Percentiles rank a stretch among this genome's conserved stretches.
These are phyloP conservation scores for Capromys pilorides DNA, from an alignment of 2,797 vertebrate genomes.

Conservation along the genomic window DNA sequence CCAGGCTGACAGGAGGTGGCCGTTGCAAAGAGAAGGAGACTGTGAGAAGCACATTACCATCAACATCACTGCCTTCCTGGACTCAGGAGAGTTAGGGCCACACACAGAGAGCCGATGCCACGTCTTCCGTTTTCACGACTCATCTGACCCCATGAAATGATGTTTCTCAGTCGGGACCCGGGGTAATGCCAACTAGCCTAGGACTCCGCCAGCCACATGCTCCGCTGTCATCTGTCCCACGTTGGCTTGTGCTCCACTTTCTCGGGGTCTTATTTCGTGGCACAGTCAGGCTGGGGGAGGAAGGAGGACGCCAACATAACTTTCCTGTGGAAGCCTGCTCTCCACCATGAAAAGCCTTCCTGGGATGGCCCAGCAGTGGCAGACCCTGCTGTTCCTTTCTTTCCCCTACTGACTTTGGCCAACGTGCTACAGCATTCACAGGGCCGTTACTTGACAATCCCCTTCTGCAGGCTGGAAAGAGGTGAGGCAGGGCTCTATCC, in stretches of 20 bases:
- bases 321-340: slow-evolving; percentile 21
- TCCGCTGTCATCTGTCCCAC: background rate
- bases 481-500: background rate
- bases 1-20: background rate
- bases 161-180: background rate
- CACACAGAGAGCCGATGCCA: background rate
- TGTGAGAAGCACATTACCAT: slow-evolving; percentile 27
- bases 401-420: slow-evolving; percentile 12
- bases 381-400: slow-evolving; percentile 9
- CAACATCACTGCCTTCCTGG: background rate
- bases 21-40: background rate
- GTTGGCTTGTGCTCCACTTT: background rate
- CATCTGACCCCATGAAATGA: background rate
- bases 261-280: background rate
- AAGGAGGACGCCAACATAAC: slow-evolving; percentile 38
- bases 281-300: background rate
- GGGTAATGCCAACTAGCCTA: background rate
- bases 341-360: background rate
- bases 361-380: background rate
- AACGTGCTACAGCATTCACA: background rate
- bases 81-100: background rate
- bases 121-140: background rate
- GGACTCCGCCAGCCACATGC: too few species aligned
- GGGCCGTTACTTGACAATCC: background rate
- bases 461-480: background rate